These are phyloP conservation scores for Drosophila truncata DNA, from an alignment of 1,140 invertebrate species.

Conservation along the genomic window DNA sequence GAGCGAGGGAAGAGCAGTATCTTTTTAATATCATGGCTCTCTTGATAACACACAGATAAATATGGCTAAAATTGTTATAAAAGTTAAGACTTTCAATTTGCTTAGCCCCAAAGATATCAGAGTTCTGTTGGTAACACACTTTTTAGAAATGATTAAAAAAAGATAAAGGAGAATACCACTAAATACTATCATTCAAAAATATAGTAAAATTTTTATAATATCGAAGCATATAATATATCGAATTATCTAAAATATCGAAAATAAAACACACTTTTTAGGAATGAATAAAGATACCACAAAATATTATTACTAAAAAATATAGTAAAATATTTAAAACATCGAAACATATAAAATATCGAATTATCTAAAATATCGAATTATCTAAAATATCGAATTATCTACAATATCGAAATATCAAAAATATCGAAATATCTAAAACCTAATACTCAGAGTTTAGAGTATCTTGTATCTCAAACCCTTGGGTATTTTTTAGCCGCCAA, in stretches of 20 bases:
- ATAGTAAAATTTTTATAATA: no score
- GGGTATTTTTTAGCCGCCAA: constrained; percentile 36
- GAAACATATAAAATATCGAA: no score
- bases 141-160: background rate
- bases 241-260: no score
- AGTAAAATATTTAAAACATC: no score
- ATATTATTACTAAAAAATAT: background rate
- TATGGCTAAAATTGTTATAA: background rate
- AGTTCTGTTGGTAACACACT: constrained; percentile 27
- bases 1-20: background rate
- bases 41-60: constrained; percentile 5
- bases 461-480: background rate
- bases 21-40: constrained; percentile 7
- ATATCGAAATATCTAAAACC: no score
- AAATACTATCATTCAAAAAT: background rate
- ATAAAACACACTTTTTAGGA: constrained; percentile 2
- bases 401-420: no score
- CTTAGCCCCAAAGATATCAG: constrained; percentile 1
- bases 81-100: background rate
- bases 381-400: no score
- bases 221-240: no score
- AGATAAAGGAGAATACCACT: background rate
- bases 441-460: no score
- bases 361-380: no score
- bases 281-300: background rate